Percentiles rank a stretch among this genome's conserved stretches.
phyloP scores from a whole-genome alignment of 2,113 vertebrate species.

The Pollachius pollachius region DNA sequence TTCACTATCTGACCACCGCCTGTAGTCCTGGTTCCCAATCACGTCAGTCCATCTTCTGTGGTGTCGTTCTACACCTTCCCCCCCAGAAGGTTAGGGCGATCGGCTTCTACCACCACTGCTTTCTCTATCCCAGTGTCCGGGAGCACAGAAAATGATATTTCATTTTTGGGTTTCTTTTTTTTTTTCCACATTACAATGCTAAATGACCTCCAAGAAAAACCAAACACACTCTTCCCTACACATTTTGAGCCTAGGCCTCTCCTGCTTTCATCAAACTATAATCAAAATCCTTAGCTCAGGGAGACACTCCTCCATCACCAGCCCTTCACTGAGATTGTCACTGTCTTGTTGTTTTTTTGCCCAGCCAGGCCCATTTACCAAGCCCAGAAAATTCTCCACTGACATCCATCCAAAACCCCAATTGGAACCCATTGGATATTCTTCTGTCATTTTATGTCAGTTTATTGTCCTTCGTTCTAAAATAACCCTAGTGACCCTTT shows the following conservation, averaged over 20 bases:
- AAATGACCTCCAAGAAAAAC: too few species aligned
- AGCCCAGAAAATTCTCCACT: conserved; percentile 2
- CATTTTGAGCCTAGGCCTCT: too few species aligned
- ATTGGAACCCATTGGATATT: conserved; percentile 8
- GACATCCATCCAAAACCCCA: conserved; percentile 1
- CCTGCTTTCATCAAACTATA: too few species aligned
- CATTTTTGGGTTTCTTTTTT: too few species aligned
- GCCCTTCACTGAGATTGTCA: background rate
- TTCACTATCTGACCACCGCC: conserved; percentile 19
- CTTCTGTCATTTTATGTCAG: conserved; percentile 6
- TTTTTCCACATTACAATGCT: too few species aligned
- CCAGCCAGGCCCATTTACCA: conserved; percentile 11
- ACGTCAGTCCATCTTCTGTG: conserved; percentile 22
- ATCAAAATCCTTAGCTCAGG: too few species aligned
- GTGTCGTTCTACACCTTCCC: background rate
- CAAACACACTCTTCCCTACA: too few species aligned
- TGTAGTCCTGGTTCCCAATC: conserved; percentile 24
- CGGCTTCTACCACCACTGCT: too few species aligned
- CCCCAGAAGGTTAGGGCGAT: too few species aligned
- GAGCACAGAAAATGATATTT: too few species aligned
- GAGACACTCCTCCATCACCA: conserved; percentile 26
- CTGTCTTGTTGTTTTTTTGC: conserved; percentile 2
- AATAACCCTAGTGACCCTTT: conserved; percentile 30
- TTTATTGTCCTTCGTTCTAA: background rate
- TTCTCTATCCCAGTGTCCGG: too few species aligned